Evolutionary conservation across 2,797 vertebrate genomes (phyloP), one percentile per base, ranked within the genome.

Genomic region (Eleutherodactylus coqui): DNA sequence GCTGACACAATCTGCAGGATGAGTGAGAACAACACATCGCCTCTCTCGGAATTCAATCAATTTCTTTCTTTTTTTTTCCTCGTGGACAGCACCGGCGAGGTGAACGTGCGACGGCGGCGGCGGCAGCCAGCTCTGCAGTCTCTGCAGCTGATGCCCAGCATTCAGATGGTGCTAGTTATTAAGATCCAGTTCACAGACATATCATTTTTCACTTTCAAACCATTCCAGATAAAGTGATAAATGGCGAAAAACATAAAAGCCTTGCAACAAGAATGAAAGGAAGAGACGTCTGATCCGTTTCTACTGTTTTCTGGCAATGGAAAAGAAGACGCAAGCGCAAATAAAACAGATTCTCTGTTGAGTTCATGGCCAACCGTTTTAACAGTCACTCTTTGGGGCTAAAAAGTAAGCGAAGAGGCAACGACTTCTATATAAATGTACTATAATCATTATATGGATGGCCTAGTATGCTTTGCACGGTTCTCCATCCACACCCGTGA

Each of bases 21-120:
- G 38, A 83, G 53, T 75, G 69, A 75, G 70, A 75, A 75, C 64
- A 83, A 13, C 70, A 75, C 51, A 32, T 32, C n/a, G 77, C 64
- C 38, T 45, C 47, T 55, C 36, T 21, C 47, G 49, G 67, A 79
- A 64, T 80, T 79, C 36, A 85, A 62, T 73, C 77, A 80, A 73
- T 85, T 80, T 80, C 43, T 64, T 76, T 29, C 36, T 41, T 43
- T 69, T 34, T 51, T 36, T 79, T 41, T 58, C 69, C 29, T 47
- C 75, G 27, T 27, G 53, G 41, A 27, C 77, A 85, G 84, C 53
- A 41, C 43, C 34, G 34, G 51, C 13, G 69, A 73, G 69, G 14
- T 53, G 73, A 60, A 79, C 27, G 10, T 43, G 69, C 38, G 49
- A 13, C 55, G 7, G 29, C 32, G 27, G 67, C 36, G 70, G 27